phyloP scores from a whole-genome alignment of 2,797 vertebrate genomes.

The Protosalanx chinensis region DNA sequence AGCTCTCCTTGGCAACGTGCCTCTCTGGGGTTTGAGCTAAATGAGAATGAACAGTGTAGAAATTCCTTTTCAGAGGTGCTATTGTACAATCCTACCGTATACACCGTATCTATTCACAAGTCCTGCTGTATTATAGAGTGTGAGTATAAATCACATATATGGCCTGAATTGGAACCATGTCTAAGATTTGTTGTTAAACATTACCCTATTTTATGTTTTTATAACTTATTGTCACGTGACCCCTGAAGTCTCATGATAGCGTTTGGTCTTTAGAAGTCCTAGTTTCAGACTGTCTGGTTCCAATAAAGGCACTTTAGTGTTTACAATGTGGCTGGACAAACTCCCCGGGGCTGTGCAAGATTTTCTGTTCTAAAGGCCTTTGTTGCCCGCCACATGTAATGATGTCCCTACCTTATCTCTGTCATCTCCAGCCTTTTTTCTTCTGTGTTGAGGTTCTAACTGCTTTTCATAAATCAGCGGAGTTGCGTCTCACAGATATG shows the following conservation, averaged over 20 bases:
- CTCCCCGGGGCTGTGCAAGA: background rate
- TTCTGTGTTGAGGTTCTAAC: background rate
- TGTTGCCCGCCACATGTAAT: slow-evolving; percentile 10
- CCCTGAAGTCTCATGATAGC: background rate
- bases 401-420: slow-evolving; percentile 4
- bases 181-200: background rate
- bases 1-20: slow-evolving; percentile 19
- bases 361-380: background rate
- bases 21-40: slow-evolving; percentile 23
- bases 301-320: slow-evolving; percentile 15
- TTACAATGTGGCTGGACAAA: slow-evolving; percentile 15
- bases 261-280: background rate
- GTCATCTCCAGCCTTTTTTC: background rate
- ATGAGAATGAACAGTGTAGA: slow-evolving; percentile 36
- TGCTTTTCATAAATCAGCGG: background rate
- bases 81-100: slow-evolving; percentile 6
- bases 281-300: slow-evolving; percentile 13
- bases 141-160: background rate
- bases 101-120: slow-evolving; percentile 22
- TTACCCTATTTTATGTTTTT: background rate
- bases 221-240: background rate
- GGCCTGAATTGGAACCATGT: background rate
- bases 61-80: slow-evolving; percentile 21
- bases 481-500: background rate
- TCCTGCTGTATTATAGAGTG: slow-evolving; percentile 3